Evolutionary conservation across 2,797 vertebrate species (phyloP).

Genomic region (Liasis olivaceus): DNA sequence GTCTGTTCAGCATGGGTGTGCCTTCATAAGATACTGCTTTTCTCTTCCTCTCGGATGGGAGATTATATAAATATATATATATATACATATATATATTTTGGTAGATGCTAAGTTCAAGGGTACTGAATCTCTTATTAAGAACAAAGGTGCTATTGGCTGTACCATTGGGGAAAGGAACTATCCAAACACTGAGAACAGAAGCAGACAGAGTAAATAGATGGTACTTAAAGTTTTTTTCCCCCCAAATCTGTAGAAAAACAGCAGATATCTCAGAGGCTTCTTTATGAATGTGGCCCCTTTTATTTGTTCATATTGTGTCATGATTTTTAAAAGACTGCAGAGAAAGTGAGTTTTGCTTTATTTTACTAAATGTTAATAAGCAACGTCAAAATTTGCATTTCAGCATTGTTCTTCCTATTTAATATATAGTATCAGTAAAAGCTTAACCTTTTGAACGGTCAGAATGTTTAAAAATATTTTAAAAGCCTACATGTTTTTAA

Average conservation of each 20-base stretch:
- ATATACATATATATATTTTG: slow-evolving; percentile 44
- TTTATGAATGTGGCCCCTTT: slow-evolving; percentile 56
- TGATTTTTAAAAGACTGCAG: slow-evolving; percentile 51
- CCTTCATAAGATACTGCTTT: slow-evolving; percentile 76
- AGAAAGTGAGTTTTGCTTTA: slow-evolving; percentile 49
- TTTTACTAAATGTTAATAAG: slow-evolving; percentile 27
- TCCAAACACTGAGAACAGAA: slow-evolving; percentile 36
- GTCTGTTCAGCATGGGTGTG: slow-evolving; percentile 82
- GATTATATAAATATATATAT: slow-evolving; percentile 36
- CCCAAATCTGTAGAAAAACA: slow-evolving; percentile 28
- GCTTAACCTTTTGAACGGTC: slow-evolving; percentile 53
- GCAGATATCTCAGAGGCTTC: slow-evolving; percentile 33
- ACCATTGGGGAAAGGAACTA: not conserved
- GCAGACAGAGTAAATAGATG: slow-evolving; percentile 24
- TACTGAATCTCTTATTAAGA: slow-evolving; percentile 34
- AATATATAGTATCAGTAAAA: slow-evolving; percentile 62
- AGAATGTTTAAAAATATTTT: slow-evolving; percentile 31
- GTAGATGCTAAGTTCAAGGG: slow-evolving; percentile 63
- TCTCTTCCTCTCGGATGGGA: slow-evolving; percentile 66
- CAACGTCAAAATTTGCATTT: slow-evolving; percentile 36
- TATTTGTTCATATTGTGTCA: slow-evolving; percentile 37
- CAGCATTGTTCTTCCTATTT: slow-evolving; percentile 56
- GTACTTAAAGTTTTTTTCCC: not conserved
- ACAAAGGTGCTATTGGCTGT: slow-evolving; percentile 44
- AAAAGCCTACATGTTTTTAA: slow-evolving; percentile 21